Percentiles rank a stretch among this genome's conserved stretches.
These are phyloP conservation scores for Smithornis capensis DNA, from an alignment of 2,113 vertebrate genomes.

Conservation along the genomic window DNA sequence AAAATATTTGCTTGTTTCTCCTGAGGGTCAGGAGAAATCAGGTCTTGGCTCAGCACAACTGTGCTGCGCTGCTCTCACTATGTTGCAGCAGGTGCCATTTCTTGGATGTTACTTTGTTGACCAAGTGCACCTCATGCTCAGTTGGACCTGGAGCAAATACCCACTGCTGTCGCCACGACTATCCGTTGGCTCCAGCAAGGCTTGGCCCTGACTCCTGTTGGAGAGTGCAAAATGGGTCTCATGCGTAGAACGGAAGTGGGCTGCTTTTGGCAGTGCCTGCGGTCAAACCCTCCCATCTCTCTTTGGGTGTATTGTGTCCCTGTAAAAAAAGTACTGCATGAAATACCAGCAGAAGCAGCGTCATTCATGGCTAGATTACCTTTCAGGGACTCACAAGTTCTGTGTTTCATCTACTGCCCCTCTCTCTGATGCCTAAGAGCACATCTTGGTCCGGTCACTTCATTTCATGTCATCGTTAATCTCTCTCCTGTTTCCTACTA, in stretches of 20 bases:
- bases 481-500: not conserved
- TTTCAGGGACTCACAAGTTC: accelerated
- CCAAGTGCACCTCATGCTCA: not conserved
- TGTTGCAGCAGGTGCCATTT: not conserved
- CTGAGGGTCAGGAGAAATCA: not conserved
- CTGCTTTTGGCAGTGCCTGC: accelerated
- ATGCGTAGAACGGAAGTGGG: accelerated
- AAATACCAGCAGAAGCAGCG: not conserved
- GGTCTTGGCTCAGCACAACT: not conserved
- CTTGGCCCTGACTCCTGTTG: not conserved
- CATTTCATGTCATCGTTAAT: not conserved
- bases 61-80: not conserved
- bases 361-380: not conserved
- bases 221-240: not conserved
- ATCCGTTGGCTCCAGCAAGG: accelerated
- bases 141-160: not conserved
- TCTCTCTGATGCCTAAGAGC: not conserved
- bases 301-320: too few species aligned
- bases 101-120: not conserved
- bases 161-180: accelerated
- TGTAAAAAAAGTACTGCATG: not conserved
- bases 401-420: not conserved
- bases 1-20: too few species aligned
- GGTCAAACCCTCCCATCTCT: not conserved
- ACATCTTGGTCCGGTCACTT: not conserved